Percentiles rank a stretch among this genome's conserved stretches.
These are phyloP conservation scores for Oligia strigilis DNA, from an alignment of 2,888 invertebrate species.

Conservation along the genomic window DNA sequence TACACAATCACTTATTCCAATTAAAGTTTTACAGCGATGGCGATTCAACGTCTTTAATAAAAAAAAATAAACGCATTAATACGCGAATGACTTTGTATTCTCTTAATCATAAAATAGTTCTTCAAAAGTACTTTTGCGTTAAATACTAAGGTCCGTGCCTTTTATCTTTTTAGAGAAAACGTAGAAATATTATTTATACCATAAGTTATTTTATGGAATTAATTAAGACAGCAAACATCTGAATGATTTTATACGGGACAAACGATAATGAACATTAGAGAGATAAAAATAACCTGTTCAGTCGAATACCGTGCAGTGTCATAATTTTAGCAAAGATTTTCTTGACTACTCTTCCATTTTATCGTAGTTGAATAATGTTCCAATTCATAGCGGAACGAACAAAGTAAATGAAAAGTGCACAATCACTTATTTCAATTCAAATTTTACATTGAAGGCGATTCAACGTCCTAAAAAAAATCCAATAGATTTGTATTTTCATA, in stretches of 20 bases:
- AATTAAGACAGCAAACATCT: no score
- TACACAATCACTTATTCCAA: conserved; percentile 9
- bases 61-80: conserved; percentile 10
- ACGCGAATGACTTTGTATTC: conserved; percentile 19
- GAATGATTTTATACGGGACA: no score
- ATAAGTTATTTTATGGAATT: no score
- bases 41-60: background rate
- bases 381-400: background rate
- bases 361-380: background rate
- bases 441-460: background rate
- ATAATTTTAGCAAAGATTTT: background rate
- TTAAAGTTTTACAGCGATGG: background rate
- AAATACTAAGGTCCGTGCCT: conserved; percentile 30
- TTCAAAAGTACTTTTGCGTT: conserved; percentile 32
- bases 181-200: no score
- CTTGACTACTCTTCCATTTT: background rate
- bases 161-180: conserved; percentile 22
- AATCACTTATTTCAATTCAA: conserved; percentile 9
- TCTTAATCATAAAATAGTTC: conserved; percentile 50
- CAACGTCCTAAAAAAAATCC: background rate
- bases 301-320: background rate
- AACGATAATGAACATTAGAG: no score
- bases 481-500: conserved; percentile 33
- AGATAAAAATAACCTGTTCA: background rate
- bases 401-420: background rate